phyloP scores from a whole-genome alignment of 2,113 vertebrate species.

The Mormyrus lacerda region DNA sequence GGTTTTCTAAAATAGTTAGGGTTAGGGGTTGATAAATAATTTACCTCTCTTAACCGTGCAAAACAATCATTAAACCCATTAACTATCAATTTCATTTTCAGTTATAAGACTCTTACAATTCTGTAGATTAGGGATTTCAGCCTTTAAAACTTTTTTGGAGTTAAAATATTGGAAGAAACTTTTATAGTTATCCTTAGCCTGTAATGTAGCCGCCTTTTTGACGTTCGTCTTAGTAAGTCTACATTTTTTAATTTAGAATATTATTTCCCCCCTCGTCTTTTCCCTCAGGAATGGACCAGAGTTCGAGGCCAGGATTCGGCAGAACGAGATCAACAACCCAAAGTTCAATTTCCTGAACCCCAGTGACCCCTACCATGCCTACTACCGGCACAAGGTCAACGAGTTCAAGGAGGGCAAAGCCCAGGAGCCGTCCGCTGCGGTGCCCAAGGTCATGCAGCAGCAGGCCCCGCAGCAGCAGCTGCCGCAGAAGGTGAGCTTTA shows the following conservation, averaged over 20 bases:
- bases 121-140: not conserved
- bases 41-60: not conserved
- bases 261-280: not conserved
- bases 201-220: not conserved
- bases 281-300: conserved; percentile 86
- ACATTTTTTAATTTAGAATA: not conserved
- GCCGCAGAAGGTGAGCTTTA: conserved; percentile 77
- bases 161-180: not conserved
- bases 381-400: conserved; percentile 97
- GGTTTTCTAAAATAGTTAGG: not conserved
- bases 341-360: conserved; percentile 98
- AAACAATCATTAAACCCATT: not conserved
- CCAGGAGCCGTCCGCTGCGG: conserved; percentile 89
- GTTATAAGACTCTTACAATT: not conserved
- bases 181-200: not conserved
- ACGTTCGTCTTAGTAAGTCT: not conserved
- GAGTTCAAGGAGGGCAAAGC: conserved; percentile 98
- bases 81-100: not conserved
- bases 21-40: not conserved
- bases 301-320: conserved; percentile 95
- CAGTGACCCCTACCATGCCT: conserved; percentile 95
- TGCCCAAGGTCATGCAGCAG: conserved; percentile 97
- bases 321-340: conserved; percentile 98
- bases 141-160: not conserved
- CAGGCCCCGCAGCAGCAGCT: conserved; percentile 76